Conservation (phyloP, 2,797 vertebrate genomes). For the Argentina silus region DNA sequence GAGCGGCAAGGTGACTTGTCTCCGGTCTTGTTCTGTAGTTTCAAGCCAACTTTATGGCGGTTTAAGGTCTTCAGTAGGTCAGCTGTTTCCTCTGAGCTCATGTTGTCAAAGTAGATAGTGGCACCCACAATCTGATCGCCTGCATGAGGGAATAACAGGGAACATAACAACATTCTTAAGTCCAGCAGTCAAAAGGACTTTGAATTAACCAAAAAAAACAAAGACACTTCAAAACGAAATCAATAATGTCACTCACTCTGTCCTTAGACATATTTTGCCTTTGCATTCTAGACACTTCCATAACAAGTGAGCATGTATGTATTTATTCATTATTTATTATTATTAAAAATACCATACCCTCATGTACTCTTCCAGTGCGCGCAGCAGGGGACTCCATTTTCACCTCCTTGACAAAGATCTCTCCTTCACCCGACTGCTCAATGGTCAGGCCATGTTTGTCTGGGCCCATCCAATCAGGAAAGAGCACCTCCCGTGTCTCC, state of each 20-base stretch:
- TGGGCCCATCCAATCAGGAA: conserved; percentile 89
- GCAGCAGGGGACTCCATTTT: conserved; percentile 88
- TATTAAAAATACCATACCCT: conserved; percentile 77
- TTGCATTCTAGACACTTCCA: neutral
- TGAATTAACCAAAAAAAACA: neutral
- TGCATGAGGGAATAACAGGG: conserved; percentile 45
- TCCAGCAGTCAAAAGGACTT: too few relatives aligned
- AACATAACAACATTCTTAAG: too few relatives aligned
- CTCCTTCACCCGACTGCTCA: conserved; percentile 84
- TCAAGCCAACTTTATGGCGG: conserved; percentile 90
- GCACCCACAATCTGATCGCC: conserved; percentile 96
- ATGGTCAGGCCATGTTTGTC: conserved; percentile 92
- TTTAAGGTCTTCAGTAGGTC: conserved; percentile 89
- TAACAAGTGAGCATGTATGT: neutral
- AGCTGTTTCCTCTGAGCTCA: conserved; percentile 88
- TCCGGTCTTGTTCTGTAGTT: conserved; percentile 88
- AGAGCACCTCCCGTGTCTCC: conserved; percentile 88
- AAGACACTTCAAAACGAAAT: neutral
- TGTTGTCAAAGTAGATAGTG: conserved; percentile 94
- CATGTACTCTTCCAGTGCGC: conserved; percentile 86
- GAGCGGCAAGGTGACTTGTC: conserved; percentile 86
- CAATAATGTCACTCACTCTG: too few relatives aligned
- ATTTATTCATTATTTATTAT: neutral
- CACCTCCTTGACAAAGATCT: conserved; percentile 88
- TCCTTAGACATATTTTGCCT: too few relatives aligned